Evolutionary conservation across 1,140 invertebrate genomes (phyloP).

Genomic region (Pseudobourletiella spinata): DNA sequence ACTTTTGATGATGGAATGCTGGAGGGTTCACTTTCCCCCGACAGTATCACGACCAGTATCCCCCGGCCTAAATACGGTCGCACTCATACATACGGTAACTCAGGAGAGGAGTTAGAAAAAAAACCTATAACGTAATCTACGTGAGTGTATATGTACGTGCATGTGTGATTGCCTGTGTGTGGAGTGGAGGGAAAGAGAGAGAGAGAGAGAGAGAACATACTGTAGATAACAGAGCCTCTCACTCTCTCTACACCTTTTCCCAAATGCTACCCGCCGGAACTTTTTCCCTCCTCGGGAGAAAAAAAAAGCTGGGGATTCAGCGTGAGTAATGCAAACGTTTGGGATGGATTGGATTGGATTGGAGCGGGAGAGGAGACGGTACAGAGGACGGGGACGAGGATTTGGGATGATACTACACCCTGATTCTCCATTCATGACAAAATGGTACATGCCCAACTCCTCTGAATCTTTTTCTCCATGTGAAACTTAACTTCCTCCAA

Average conservation of each 20-base stretch:
- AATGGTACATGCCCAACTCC: neutral
- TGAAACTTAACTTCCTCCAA: too few species aligned
- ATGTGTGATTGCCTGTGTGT: neutral
- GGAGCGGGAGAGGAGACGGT: neutral
- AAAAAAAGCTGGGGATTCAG: neutral
- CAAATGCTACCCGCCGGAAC: neutral
- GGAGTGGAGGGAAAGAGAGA: neutral
- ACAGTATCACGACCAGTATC: neutral
- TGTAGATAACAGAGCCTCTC: too few species aligned
- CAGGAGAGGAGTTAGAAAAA: too few species aligned
- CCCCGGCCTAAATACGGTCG: neutral
- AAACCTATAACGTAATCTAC: too few species aligned
- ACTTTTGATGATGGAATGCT: conserved; percentile 5
- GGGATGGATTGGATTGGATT: neutral
- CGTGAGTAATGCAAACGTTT: neutral
- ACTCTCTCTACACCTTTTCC: neutral
- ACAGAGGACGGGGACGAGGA: neutral
- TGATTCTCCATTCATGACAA: conserved; percentile 20
- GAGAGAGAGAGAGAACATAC: neutral
- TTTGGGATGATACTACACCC: neutral
- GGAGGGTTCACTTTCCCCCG: neutral
- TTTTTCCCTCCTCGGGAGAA: neutral
- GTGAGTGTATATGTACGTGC: neutral
- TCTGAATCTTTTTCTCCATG: neutral
- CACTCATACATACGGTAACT: too few species aligned